A percentile compares a stretch with the other conserved stretches of the same genome.
phyloP scores from a whole-genome alignment of 2,888 invertebrate genomes.

The Troides aeacus region DNA sequence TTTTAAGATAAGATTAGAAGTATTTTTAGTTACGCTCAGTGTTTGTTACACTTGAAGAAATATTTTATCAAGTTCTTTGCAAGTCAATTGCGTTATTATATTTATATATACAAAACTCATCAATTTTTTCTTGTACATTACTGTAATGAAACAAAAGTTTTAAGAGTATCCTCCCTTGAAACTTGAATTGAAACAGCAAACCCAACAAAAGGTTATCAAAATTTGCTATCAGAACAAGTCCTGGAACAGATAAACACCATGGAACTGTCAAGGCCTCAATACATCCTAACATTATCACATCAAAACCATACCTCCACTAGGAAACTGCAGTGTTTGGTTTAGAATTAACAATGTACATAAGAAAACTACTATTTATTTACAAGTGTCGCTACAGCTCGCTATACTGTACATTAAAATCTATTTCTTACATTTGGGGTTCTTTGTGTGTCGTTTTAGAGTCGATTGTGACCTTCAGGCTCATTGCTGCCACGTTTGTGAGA shows the following conservation, averaged over 20 bases:
- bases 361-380: constrained; percentile 48
- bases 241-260: background rate
- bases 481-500: background rate
- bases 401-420: constrained; percentile 37
- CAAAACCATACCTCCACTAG: constrained; percentile 12
- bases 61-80: too few relatives aligned
- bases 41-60: too few relatives aligned
- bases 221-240: background rate
- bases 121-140: too few relatives aligned
- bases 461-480: constrained; percentile 4
- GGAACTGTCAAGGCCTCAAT: background rate
- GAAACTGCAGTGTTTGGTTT: constrained; percentile 29
- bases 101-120: too few relatives aligned
- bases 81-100: too few relatives aligned
- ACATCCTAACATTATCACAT: background rate
- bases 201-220: background rate
- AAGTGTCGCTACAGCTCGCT: constrained; percentile 21
- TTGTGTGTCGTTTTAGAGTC: constrained; percentile 18
- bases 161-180: too few relatives aligned
- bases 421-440: constrained; percentile 27
- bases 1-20: too few relatives aligned
- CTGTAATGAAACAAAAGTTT: too few relatives aligned
- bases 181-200: too few relatives aligned
- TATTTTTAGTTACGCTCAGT: too few relatives aligned
- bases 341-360: constrained; percentile 37